A percentile compares a stretch with the other conserved stretches of the same genome.
phyloP scores from a whole-genome alignment of 2,888 invertebrate species.

The Microplitis deprimator region DNA sequence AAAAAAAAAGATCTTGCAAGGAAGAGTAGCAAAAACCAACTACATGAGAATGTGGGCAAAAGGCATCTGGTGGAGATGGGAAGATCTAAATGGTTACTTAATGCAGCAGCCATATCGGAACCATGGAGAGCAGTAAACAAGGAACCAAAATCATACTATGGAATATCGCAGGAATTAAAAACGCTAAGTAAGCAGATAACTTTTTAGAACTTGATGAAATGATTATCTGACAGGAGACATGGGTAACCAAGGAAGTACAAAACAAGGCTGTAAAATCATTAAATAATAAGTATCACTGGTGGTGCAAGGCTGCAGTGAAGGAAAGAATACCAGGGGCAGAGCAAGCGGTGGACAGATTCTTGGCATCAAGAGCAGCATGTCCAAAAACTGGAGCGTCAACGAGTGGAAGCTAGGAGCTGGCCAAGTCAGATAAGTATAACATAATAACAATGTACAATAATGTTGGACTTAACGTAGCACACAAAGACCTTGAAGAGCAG shows the following conservation, averaged over 20 bases:
- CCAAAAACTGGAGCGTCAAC: not conserved
- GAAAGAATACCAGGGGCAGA: slow-evolving; percentile 1
- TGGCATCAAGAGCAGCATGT: slow-evolving; percentile 1
- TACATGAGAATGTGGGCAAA: too few species aligned
- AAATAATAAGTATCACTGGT: slow-evolving; percentile 9
- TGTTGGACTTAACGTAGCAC: not conserved
- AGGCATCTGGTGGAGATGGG: too few species aligned
- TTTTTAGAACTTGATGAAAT: too few species aligned
- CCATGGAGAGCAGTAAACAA: too few species aligned
- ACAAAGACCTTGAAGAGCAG: not conserved
- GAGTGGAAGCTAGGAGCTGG: slow-evolving; percentile 7
- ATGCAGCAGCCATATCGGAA: too few species aligned
- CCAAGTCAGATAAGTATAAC: not conserved
- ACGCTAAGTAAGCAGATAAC: too few species aligned
- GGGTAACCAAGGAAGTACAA: not conserved
- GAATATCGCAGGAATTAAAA: too few species aligned
- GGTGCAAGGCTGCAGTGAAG: not conserved
- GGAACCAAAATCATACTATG: too few species aligned
- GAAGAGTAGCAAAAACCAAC: too few species aligned
- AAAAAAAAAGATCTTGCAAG: too few species aligned
- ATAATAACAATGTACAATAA: slow-evolving; percentile 10
- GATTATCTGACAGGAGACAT: too few species aligned
- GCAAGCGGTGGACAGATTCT: slow-evolving; percentile 8
- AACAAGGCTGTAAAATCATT: not conserved
- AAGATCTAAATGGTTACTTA: too few species aligned